Conservation (phyloP, 2,113 vertebrate genomes). For the Poicephalus meyeri region DNA sequence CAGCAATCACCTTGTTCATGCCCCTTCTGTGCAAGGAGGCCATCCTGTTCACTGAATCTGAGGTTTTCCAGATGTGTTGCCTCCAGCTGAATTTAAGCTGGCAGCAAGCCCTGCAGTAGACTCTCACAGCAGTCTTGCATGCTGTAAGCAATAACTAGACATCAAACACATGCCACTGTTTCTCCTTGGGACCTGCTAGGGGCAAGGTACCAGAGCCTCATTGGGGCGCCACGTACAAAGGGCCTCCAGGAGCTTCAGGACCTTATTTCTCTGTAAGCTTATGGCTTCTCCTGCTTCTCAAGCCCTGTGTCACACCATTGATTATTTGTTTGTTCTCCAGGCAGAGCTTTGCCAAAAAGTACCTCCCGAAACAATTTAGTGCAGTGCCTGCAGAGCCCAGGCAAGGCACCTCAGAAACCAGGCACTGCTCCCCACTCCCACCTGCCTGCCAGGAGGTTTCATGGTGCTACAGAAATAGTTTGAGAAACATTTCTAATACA, state of each 20-base stretch:
- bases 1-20: fast-evolving
- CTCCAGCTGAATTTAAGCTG: neutral
- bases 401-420: neutral
- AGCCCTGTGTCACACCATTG: neutral
- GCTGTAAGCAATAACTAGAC: neutral
- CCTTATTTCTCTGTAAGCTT: neutral
- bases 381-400: neutral
- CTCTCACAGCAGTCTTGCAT: too few relatives aligned
- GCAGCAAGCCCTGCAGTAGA: fast-evolving
- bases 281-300: neutral
- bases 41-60: fast-evolving
- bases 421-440: neutral
- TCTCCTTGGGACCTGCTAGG: neutral
- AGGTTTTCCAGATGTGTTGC: fast-evolving
- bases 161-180: neutral
- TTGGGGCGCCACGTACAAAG: neutral
- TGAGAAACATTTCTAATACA: neutral
- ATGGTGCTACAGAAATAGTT: neutral
- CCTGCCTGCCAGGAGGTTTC: neutral
- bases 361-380: neutral
- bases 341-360: neutral
- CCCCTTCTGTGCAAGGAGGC: neutral
- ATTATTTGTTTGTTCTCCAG: neutral
- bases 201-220: neutral
- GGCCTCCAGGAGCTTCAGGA: neutral